A percentile compares a stretch with the other conserved stretches of the same genome.
phyloP scores from a whole-genome alignment of 2,797 vertebrate species.

The Hypotaenidia philippensis region DNA sequence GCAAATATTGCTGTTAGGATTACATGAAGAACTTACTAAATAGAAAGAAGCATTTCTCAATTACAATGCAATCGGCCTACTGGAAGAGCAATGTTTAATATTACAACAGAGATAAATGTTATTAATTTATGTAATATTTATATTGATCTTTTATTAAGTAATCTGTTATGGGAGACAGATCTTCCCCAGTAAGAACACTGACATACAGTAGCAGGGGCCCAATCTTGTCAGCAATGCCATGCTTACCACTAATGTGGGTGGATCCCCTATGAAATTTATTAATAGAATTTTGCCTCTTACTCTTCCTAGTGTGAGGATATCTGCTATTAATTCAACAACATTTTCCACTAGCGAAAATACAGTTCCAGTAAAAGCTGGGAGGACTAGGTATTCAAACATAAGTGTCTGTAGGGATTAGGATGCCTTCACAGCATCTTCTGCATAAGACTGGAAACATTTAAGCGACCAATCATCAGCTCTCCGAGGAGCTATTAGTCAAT shows the following conservation, averaged over 20 bases:
- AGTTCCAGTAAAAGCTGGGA: background rate
- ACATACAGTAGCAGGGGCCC: background rate
- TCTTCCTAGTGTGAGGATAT: background rate
- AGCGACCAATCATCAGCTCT: background rate
- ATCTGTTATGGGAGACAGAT: background rate
- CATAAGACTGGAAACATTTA: background rate
- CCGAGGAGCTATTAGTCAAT: background rate
- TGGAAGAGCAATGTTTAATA: background rate
- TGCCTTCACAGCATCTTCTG: background rate
- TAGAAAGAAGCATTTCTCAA: background rate
- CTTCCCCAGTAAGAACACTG: background rate
- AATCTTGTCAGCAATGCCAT: background rate
- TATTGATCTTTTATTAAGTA: background rate
- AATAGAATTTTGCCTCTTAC: background rate
- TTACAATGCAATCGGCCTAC: background rate
- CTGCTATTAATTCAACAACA: background rate
- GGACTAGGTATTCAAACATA: background rate
- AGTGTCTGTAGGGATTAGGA: background rate
- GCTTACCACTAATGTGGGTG: background rate
- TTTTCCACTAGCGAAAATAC: background rate
- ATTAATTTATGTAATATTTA: background rate
- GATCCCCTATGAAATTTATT: rapidly evolving
- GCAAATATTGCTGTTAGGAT: conserved; percentile 1
- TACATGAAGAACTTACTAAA: background rate
- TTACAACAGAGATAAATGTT: background rate